Evolutionary conservation across 1,140 invertebrate species (phyloP).

Genomic region (Drosophila guanche): DNA sequence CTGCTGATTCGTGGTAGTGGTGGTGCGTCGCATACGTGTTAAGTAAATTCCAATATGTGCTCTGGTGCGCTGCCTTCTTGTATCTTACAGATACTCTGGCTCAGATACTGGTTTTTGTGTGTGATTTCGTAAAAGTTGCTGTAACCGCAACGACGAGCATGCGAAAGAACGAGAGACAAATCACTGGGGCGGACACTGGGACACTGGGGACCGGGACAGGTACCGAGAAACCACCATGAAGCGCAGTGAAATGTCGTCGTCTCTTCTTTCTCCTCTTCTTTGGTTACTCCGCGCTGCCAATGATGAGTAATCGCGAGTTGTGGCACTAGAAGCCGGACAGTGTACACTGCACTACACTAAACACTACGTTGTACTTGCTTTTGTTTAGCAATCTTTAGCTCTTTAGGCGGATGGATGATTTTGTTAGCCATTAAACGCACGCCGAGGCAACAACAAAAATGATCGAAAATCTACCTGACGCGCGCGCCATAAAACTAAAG

Average conservation of each 20-base stretch:
- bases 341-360: constrained; percentile 6
- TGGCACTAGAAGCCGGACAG: constrained; percentile 34
- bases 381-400: constrained; percentile 69
- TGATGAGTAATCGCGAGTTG: constrained; percentile 53
- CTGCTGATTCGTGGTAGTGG: constrained; percentile 13
- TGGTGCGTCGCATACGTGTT: constrained; percentile 69
- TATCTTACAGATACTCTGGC: constrained; percentile 79
- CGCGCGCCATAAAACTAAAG: constrained; percentile 74
- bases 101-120: constrained; percentile 68
- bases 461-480: constrained; percentile 73
- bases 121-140: constrained; percentile 67
- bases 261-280: constrained; percentile 12
- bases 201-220: background rate
- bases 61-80: constrained; percentile 38
- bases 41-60: constrained; percentile 79
- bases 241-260: constrained; percentile 46
- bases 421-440: constrained; percentile 56
- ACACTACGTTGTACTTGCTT: constrained; percentile 14
- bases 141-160: constrained; percentile 22
- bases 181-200: constrained; percentile 3
- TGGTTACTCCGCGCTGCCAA: constrained; percentile 2
- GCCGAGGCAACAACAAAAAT: constrained; percentile 42
- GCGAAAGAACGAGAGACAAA: constrained; percentile 23
- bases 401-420: constrained; percentile 28
- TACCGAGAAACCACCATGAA: constrained; percentile 30